phyloP scores from a whole-genome alignment of 2,113 vertebrate species.

The Percopsis transmontana region DNA sequence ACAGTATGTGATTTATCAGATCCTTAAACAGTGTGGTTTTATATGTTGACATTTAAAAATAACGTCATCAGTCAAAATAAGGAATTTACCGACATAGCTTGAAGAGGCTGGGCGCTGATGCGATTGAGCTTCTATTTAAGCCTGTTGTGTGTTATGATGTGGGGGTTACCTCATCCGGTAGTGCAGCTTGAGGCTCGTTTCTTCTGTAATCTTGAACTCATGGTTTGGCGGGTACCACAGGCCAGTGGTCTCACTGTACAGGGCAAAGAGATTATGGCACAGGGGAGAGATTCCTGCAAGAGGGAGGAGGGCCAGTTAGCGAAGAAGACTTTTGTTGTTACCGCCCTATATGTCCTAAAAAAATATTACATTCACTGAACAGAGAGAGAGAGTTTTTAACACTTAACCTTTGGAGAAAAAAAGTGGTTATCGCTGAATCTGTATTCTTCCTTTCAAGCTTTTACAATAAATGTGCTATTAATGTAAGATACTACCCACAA shows the following conservation, averaged over 20 bases:
- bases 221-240: slow-evolving; percentile 92
- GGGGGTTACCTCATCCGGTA: slow-evolving; percentile 92
- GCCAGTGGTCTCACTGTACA: slow-evolving; percentile 83
- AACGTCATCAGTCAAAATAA: too few relatives aligned
- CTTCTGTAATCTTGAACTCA: slow-evolving; percentile 85
- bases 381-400: too few relatives aligned
- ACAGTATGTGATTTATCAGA: too few relatives aligned
- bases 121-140: neutral
- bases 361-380: too few relatives aligned
- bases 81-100: too few relatives aligned
- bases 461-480: too few relatives aligned
- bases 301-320: neutral
- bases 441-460: too few relatives aligned
- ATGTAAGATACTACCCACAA: too few relatives aligned
- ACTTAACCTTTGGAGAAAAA: too few relatives aligned
- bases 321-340: slow-evolving; percentile 11
- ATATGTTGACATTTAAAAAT: too few relatives aligned
- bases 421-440: too few relatives aligned
- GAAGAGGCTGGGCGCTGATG: neutral
- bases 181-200: slow-evolving; percentile 82
- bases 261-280: slow-evolving; percentile 92
- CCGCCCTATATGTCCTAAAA: neutral
- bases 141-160: neutral
- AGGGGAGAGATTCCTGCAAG: slow-evolving; percentile 89
- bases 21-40: too few relatives aligned